phyloP scores from a whole-genome alignment of 2,797 vertebrate genomes.

The Hirundo rustica region DNA sequence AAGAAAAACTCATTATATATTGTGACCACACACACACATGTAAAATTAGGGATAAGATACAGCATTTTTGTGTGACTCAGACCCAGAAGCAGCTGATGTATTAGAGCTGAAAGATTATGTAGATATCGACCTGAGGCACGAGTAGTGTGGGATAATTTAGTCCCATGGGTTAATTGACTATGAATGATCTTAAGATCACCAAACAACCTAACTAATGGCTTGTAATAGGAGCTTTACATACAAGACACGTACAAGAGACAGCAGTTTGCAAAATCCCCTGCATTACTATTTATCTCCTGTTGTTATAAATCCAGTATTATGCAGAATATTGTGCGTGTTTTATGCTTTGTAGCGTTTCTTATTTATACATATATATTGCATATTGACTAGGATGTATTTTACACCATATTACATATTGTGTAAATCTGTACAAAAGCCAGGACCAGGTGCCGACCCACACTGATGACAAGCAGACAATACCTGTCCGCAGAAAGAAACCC shows the following conservation, averaged over 20 bases:
- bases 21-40: too few relatives aligned
- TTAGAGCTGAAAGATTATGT: slow-evolving; percentile 2
- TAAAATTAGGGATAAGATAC: not conserved
- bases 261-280: not conserved
- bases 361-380: rapidly evolving
- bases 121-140: slow-evolving; percentile 4
- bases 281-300: not conserved
- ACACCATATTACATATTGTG: not conserved
- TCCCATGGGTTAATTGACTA: slow-evolving; percentile 62
- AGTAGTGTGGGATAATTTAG: slow-evolving; percentile 45
- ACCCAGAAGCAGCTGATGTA: not conserved
- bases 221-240: not conserved
- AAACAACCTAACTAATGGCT: slow-evolving; percentile 18
- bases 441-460: too few relatives aligned
- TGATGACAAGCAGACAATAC: not conserved
- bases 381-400: not conserved
- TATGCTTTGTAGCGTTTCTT: not conserved
- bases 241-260: not conserved
- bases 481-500: not conserved
- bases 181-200: slow-evolving; percentile 44
- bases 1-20: not conserved
- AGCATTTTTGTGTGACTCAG: not conserved
- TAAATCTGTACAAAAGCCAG: not conserved
- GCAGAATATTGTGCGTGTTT: rapidly evolving
- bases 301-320: not conserved